Evolutionary conservation across 2,797 vertebrate genomes (phyloP), one percentile per base, ranked within the genome.

Genomic region (Schizothorax lantsangensis): DNA sequence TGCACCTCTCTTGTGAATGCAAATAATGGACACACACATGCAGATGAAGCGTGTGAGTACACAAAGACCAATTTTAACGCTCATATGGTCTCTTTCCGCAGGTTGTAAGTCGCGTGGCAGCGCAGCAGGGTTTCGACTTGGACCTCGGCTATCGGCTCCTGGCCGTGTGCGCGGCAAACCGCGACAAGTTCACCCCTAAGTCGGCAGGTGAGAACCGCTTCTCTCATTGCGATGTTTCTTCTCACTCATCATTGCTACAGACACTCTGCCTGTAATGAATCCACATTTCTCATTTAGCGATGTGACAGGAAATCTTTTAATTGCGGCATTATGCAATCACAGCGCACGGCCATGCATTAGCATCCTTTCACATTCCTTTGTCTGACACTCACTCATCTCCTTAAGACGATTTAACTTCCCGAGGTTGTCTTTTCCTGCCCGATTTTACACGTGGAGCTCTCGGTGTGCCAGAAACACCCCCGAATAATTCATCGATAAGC

Each of bases 161-260:
- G 91, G 98, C 98, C 69, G 98, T 99, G 93, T 99, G 98, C 73
- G 98, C 98, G 9, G 98, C 98, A 62, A 99, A 99, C 96, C 96
- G 98, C 86, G 98, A 99, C 96, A 99, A 99, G 94, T 99, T 99
- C 95, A 99, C 98, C 86, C 98, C 98, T 74, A 99, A 99, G 95
- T 99, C 98, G 92, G 98, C 98, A 90, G 98, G 98, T 99, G 96
- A 95, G 97, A 93, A 89, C 66, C 77, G 23, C 88, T 79, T 86
- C 90, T 89, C 82, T 86, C 89, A 87, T 38, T 89, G 88, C 81
- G 62, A 86, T 59, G 59, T 33, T 40, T 84, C 77, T 62, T 45
- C 49, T 82, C 81, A 80, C 71, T 82, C 78, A 84, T 75, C 62
- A 83, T 71, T 40, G 40, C 30, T 78, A 52, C 36, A 75, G 71